Evolutionary conservation across 2,888 invertebrate genomes (phyloP).

Genomic region (Microlaimidae sp.): DNA sequence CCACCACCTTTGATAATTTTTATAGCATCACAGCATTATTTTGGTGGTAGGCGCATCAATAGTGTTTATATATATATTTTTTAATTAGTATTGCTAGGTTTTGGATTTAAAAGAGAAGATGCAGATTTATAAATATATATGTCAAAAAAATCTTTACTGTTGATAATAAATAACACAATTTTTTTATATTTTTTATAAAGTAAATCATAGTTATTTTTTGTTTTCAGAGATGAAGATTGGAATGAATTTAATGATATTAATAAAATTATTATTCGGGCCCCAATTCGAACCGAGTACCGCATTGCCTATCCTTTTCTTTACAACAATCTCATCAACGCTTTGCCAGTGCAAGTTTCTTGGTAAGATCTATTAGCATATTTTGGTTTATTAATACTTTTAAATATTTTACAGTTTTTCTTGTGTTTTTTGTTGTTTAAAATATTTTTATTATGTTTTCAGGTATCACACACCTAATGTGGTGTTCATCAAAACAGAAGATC

Average conservation of each 20-base stretch:
- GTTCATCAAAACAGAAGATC: constrained; percentile 98
- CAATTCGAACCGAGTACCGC: constrained; percentile 92
- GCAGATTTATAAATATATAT: not conserved
- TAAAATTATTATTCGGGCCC: constrained; percentile 96
- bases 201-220: not conserved
- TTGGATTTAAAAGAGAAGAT: too few species aligned
- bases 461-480: constrained; percentile 98
- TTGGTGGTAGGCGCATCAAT: too few species aligned
- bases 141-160: not conserved
- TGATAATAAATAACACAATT: not conserved
- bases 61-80: too few species aligned
- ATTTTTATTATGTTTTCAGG: constrained; percentile 47
- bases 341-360: constrained; percentile 95
- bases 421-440: too few species aligned
- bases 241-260: constrained; percentile 99
- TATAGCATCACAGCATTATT: too few species aligned
- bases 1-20: too few species aligned
- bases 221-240: constrained; percentile 86
- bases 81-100: too few species aligned
- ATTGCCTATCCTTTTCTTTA: constrained; percentile 98
- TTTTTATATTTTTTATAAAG: not conserved
- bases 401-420: too few species aligned
- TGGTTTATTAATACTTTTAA: not conserved
- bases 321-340: constrained; percentile 58
- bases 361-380: constrained; percentile 43